These are phyloP conservation scores for Smittia sp. DNA, from an alignment of 2,888 invertebrate species.

Conservation along the genomic window DNA sequence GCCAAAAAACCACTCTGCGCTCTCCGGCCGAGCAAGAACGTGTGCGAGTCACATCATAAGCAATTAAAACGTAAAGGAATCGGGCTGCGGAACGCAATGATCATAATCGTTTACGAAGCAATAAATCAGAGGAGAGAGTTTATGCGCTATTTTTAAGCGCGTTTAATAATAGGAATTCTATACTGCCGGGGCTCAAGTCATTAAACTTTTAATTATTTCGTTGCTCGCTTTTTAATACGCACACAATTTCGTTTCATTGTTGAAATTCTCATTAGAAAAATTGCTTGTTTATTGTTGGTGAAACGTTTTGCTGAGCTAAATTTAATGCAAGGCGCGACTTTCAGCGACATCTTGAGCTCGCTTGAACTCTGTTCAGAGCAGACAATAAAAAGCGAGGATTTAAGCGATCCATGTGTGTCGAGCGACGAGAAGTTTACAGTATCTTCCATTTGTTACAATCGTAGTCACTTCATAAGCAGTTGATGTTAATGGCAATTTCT, in stretches of 20 bases:
- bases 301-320: too few species aligned
- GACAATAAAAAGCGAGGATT: too few species aligned
- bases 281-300: too few species aligned
- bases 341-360: too few species aligned
- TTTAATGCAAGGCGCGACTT: too few species aligned
- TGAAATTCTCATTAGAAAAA: too few species aligned
- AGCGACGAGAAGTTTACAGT: not conserved
- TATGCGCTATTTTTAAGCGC: slow-evolving; percentile 9
- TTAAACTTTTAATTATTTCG: slow-evolving; percentile 10
- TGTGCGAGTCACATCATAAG: not conserved
- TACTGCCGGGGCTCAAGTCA: not conserved
- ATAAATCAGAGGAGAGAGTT: slow-evolving; percentile 29
- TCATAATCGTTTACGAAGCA: slow-evolving; percentile 23
- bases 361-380: too few species aligned
- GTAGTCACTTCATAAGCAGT: slow-evolving; percentile 39
- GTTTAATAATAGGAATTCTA: slow-evolving; percentile 3
- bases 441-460: slow-evolving; percentile 34
- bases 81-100: not conserved
- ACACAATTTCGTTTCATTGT: too few species aligned
- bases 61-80: not conserved
- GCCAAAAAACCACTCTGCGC: slow-evolving; percentile 22
- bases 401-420: too few species aligned
- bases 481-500: slow-evolving; percentile 31
- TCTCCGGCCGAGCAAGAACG: not conserved
- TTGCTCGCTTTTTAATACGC: too few species aligned